Conservation (phyloP, 2,888 invertebrate genomes). For the Hecatera dysodea region DNA sequence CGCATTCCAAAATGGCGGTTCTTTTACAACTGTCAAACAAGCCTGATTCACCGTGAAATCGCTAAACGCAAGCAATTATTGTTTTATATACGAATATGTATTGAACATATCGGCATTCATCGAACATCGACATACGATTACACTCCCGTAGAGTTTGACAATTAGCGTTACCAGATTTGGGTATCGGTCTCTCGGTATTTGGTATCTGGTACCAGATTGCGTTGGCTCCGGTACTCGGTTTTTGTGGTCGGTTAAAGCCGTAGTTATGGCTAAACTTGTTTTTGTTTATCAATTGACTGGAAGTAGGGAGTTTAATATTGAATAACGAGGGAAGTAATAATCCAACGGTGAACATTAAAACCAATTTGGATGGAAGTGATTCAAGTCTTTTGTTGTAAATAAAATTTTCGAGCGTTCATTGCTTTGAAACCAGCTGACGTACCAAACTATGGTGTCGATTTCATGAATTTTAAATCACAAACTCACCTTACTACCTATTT, state of each 20-base stretch:
- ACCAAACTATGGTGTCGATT: slow-evolving; percentile 11
- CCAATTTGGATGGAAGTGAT: background rate
- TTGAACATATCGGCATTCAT: slow-evolving; percentile 53
- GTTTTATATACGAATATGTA: slow-evolving; percentile 64
- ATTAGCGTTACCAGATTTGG: slow-evolving; percentile 57
- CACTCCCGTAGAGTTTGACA: slow-evolving; percentile 53
- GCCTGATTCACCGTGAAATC: slow-evolving; percentile 75
- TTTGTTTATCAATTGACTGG: slow-evolving; percentile 45
- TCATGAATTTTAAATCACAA: slow-evolving; percentile 43
- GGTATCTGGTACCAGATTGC: slow-evolving; percentile 45
- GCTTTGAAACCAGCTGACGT: background rate
- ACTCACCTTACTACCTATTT: slow-evolving; percentile 28
- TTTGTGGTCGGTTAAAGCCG: slow-evolving; percentile 18
- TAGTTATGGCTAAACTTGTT: slow-evolving; percentile 53
- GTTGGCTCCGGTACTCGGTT: slow-evolving; percentile 48
- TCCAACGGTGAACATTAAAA: background rate
- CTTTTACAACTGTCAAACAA: slow-evolving; percentile 75
- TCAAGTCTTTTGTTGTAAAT: slow-evolving; percentile 2
- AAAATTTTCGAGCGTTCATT: slow-evolving; percentile 10
- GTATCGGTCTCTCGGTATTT: slow-evolving; percentile 41
- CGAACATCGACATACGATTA: slow-evolving; percentile 56
- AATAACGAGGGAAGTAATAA: slow-evolving; percentile 7
- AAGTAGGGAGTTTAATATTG: slow-evolving; percentile 16
- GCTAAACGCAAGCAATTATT: slow-evolving; percentile 76
- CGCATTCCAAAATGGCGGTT: slow-evolving; percentile 67